Base-by-base conservation (phyloP, 2,888 invertebrate species). In the Pomacea canaliculata region DNA sequence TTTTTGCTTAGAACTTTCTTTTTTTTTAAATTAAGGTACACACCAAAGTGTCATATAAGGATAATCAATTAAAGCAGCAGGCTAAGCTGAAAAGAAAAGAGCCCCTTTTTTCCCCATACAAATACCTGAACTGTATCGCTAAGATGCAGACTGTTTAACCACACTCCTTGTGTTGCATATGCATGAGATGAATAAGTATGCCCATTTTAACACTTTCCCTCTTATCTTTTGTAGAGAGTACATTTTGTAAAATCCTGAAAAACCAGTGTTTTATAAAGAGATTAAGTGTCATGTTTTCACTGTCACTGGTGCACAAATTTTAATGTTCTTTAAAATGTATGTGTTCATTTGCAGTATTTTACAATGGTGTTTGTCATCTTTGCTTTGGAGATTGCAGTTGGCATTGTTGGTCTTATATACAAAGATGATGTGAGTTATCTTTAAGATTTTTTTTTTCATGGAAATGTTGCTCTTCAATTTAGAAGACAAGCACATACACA, bases 391-490 rank as follows among this genome's bases (percentile, higher is more conserved):
- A 94, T 95, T 83, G 92, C 95, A 81, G 92, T 95, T 71, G 95
- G 95, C 71, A 93, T 95, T 0, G 92, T 96, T 79, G 95, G 95
- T 12, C 95, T 95, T 87, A 92, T 95, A 71, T 95, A 95, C 91
- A 93, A 95, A 80, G 94, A 94, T 82, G 93, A 93, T 79, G 92
- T 96, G 76, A 93, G 93, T 60, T 7, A 48, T n/a, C 10, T 37
- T 73, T 19, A 51, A 19, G 13, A 70, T 9, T 23, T 27, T 67
- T 7, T 37, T 23, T 51, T 8, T 16, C 7, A 27, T 23, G 69
- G 67, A 70, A 23, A 49, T 48, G 10, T 49, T 19, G 10, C 37
- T 13, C 18, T n/a, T 68, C 60, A 23, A 13, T 74, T 56, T 59
- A 4, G 62, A 60, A 60, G 2, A 60, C 18, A 18, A 60, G 18